phyloP scores from a whole-genome alignment of 1,140 invertebrate species.

The Mesaphorura yosii region DNA sequence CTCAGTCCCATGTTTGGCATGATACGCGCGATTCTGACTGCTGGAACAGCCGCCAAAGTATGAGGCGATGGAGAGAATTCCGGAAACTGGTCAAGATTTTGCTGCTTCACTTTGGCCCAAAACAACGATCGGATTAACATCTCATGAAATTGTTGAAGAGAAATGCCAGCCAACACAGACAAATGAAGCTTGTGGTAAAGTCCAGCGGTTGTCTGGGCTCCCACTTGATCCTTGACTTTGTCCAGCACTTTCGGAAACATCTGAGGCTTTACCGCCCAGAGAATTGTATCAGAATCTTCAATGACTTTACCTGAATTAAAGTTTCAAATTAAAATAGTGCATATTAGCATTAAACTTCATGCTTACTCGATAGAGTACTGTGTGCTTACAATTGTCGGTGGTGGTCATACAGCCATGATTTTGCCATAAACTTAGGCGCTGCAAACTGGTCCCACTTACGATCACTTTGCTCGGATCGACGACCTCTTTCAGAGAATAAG shows the following conservation, averaged over 20 bases:
- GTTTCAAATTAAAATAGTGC: conserved; percentile 3
- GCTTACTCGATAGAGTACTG: too few species aligned
- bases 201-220: conserved; percentile 28
- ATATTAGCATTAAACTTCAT: not conserved
- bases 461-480: conserved; percentile 21
- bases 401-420: conserved; percentile 18
- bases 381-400: conserved; percentile 21
- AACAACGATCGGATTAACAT: too few species aligned
- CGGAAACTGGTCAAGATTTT: too few species aligned
- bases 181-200: conserved; percentile 51
- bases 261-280: conserved; percentile 76
- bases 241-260: conserved; percentile 52
- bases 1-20: conserved; percentile 90
- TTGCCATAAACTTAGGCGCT: conserved; percentile 16
- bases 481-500: conserved; percentile 7
- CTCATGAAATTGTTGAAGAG: conserved; percentile 39
- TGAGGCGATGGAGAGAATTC: not conserved
- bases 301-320: conserved; percentile 41
- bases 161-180: conserved; percentile 68
- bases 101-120: too few species aligned
- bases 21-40: conserved; percentile 40
- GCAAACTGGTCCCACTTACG: conserved; percentile 13
- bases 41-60: not conserved
- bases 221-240: conserved; percentile 29
- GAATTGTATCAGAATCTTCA: conserved; percentile 56